Conservation (phyloP, 1,140 invertebrate species). For the Cotesia chilonis region DNA sequence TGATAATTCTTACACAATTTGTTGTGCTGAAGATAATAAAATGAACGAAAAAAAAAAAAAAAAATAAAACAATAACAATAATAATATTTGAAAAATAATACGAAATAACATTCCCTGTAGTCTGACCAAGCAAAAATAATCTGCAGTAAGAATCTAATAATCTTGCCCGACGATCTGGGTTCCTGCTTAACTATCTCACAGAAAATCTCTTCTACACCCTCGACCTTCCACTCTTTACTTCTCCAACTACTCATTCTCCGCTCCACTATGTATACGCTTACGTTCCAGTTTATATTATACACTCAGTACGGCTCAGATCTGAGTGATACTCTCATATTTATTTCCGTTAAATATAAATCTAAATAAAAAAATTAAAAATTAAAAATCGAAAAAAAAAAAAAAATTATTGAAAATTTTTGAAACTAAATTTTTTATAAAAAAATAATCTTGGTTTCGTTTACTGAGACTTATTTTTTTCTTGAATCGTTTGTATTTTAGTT, state of each 20-base stretch:
- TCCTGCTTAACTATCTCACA: slow-evolving; percentile 56
- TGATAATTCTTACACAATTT: too few species aligned
- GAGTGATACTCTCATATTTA: slow-evolving; percentile 16
- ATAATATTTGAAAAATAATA: slow-evolving; percentile 33
- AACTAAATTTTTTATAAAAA: not conserved
- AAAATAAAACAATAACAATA: slow-evolving; percentile 10
- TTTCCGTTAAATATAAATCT: not conserved
- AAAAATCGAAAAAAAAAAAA: not conserved
- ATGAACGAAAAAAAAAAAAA: slow-evolving; percentile 10
- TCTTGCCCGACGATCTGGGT: slow-evolving; percentile 56
- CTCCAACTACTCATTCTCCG: slow-evolving; percentile 19
- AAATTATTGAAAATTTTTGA: not conserved
- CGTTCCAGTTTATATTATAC: slow-evolving; percentile 16
- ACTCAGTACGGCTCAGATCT: not conserved
- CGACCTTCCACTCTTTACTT: slow-evolving; percentile 23
- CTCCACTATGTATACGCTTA: slow-evolving; percentile 18
- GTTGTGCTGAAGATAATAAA: slow-evolving; percentile 8
- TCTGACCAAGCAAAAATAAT: slow-evolving; percentile 34
- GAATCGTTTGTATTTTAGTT: slow-evolving; percentile 32
- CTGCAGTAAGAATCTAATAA: slow-evolving; percentile 53
- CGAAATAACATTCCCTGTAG: slow-evolving; percentile 25
- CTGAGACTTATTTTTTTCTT: slow-evolving; percentile 12
- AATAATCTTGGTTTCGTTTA: slow-evolving; percentile 21
- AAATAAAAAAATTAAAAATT: not conserved
- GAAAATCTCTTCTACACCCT: slow-evolving; percentile 46